Evolutionary conservation across 2,113 vertebrate genomes (phyloP), one percentile per base, ranked within the genome.

Genomic region (Vidua chalybeata): DNA sequence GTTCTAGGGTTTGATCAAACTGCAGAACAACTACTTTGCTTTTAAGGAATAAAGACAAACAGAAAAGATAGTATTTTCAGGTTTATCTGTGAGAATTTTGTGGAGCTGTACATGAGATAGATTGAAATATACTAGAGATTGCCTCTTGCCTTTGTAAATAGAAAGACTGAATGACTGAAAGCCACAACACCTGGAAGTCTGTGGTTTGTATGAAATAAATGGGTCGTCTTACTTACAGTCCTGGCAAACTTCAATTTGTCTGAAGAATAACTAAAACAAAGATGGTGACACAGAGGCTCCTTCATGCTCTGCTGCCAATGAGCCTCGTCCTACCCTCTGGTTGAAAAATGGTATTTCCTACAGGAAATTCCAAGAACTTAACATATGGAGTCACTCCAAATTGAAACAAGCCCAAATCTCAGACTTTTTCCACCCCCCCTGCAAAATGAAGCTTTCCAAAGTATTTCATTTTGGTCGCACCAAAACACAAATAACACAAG

Each of bases 281-380:
- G 93, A 95, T 93, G 79, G 94, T 94, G 75, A 94, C 92, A 96
- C 81, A 93, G 75, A 90, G 43, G 20, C 20, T 92, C 72, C 64
- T 94, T 93, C 93, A 90, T 80, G 48, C 55, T 92, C 33, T 74
- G 79, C 64, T 95, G 90, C 85, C 92, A 93, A 46, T 54, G 49
- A 94, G 79, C 64, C 41, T 90, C 0, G 0, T 89, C 81, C 94
- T 81, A 94, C 77, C 49, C 66, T 93, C 78, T 64, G 62, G 52
- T 96, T 94, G 94, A 95, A 96, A 94, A 96, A 89, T 73, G 59
- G 58, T 56, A 91, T 94, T 97, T 94, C 87, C 95, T 94, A 89
- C 77, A 96, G 86, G 93, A 96, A 96, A 96, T 95, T 97, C 95
- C 94, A 95, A 75, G 49, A 94, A 91, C 21, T 67, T 87, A 73